Percentiles rank a stretch among this genome's conserved stretches.
phyloP scores from a whole-genome alignment of 2,113 vertebrate species.

The Charadrius vociferus region DNA sequence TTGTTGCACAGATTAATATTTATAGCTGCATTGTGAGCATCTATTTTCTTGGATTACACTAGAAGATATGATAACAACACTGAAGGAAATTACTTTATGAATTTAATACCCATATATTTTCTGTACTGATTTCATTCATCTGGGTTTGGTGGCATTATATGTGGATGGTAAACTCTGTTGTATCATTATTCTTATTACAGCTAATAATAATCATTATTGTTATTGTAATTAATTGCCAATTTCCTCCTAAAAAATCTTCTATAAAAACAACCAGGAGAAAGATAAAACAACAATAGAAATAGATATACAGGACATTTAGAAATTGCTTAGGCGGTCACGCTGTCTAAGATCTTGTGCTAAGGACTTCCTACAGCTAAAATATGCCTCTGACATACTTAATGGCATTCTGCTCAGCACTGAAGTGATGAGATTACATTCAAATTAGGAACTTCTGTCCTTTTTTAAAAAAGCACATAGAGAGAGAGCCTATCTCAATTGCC shows the following conservation, averaged over 20 bases:
- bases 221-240: conserved; percentile 19
- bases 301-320: background rate
- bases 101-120: conserved; percentile 19
- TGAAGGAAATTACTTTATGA: conserved; percentile 40
- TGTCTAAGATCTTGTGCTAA: background rate
- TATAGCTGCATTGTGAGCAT: background rate
- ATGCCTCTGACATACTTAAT: background rate
- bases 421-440: background rate
- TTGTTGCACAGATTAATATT: background rate
- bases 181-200: background rate
- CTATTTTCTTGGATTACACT: conserved; percentile 28
- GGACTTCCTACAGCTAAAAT: background rate
- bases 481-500: background rate
- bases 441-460: background rate
- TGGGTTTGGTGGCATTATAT: background rate
- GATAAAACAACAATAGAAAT: background rate
- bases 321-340: background rate
- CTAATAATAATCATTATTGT: background rate
- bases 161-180: background rate
- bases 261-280: background rate
- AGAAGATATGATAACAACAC: conserved; percentile 11
- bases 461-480: background rate
- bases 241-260: background rate
- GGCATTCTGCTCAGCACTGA: background rate
- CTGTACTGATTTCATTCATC: background rate